phyloP scores from a whole-genome alignment of 2,113 vertebrate genomes.

The Plestiodon gilberti region DNA sequence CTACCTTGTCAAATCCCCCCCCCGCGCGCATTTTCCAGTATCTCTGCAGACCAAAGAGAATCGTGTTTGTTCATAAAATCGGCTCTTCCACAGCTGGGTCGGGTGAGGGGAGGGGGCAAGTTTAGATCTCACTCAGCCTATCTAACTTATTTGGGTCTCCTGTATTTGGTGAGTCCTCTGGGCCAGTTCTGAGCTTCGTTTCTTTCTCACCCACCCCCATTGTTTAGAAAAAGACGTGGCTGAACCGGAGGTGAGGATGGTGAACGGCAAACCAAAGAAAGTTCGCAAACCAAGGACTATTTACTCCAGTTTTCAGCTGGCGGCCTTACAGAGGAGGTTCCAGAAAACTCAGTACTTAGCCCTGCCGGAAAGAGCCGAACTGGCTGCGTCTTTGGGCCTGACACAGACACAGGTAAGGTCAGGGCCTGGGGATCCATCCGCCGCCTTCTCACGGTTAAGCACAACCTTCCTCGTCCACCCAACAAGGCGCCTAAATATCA shows the following conservation, averaged over 20 bases:
- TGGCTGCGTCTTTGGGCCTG: conserved; percentile 94
- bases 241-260: conserved; percentile 97
- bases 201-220: conserved; percentile 28
- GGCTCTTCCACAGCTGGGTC: not conserved
- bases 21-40: not conserved
- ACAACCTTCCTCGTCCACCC: not conserved
- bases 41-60: not conserved
- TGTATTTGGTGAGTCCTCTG: not conserved
- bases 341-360: conserved; percentile 99
- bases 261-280: conserved; percentile 99
- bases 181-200: not conserved
- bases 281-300: conserved; percentile 97
- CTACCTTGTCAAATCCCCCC: not conserved
- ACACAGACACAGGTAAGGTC: conserved; percentile 94
- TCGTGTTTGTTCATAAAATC: not conserved
- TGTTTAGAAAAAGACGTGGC: conserved; percentile 90
- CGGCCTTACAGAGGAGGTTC: conserved; percentile 94
- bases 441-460: not conserved
- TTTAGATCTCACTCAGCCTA: too few relatives aligned
- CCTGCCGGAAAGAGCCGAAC: conserved; percentile 95
- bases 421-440: not conserved
- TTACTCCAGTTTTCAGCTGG: conserved; percentile 99
- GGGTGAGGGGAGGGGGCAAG: too few relatives aligned
- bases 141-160: not conserved
- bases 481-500: not conserved